A percentile compares a stretch with the other conserved stretches of the same genome.
phyloP scores from a whole-genome alignment of 2,113 vertebrate species.

The Zeus faber region DNA sequence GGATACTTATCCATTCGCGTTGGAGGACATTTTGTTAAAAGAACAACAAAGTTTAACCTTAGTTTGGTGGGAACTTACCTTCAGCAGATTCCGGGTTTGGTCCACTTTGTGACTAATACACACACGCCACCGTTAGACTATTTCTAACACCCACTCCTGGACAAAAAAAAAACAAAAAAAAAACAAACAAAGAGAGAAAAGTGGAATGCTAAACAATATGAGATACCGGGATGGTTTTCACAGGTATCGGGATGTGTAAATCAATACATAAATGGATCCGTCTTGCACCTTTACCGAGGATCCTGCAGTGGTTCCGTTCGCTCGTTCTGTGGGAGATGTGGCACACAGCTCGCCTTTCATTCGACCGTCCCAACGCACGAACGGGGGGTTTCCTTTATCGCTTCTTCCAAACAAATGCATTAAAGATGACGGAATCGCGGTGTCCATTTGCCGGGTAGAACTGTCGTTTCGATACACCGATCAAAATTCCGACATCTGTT shows the following conservation, averaged over 20 bases:
- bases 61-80: constrained; percentile 35
- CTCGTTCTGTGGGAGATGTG: constrained; percentile 65
- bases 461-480: too few relatives aligned
- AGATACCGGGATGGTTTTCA: constrained; percentile 7
- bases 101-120: constrained; percentile 16
- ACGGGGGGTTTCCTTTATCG: constrained; percentile 15
- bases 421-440: too few relatives aligned
- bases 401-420: not conserved
- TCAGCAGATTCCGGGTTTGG: constrained; percentile 8
- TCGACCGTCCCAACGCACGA: constrained; percentile 46
- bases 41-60: too few relatives aligned
- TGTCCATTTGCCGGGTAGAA: too few relatives aligned
- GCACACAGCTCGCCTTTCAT: constrained; percentile 67
- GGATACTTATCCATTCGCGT: too few relatives aligned
- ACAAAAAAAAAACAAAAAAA: too few relatives aligned
- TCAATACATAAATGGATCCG: too few relatives aligned
- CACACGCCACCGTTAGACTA: constrained; percentile 35
- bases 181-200: not conserved
- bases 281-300: too few relatives aligned
- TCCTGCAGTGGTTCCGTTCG: too few relatives aligned
- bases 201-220: not conserved
- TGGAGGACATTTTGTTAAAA: too few relatives aligned
- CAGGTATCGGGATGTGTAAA: too few relatives aligned
- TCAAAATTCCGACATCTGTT: too few relatives aligned
- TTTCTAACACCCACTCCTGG: constrained; percentile 9